A percentile compares a stretch with the other conserved stretches of the same genome.
These are phyloP conservation scores for Tragelaphus buxtoni DNA, from an alignment of 2,113 vertebrate species.

Conservation along the genomic window DNA sequence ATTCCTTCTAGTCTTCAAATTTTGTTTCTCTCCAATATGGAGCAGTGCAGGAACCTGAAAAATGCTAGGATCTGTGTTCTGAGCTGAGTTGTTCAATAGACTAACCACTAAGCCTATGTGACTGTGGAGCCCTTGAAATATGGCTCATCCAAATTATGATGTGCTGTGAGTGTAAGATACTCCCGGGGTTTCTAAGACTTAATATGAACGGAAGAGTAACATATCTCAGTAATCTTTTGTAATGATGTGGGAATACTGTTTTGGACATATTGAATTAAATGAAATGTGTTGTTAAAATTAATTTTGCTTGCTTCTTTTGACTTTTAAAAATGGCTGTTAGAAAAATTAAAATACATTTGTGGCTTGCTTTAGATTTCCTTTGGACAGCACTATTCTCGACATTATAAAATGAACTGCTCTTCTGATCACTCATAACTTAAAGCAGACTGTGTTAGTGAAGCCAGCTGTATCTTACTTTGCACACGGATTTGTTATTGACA, in stretches of 20 bases:
- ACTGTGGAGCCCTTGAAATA: not conserved
- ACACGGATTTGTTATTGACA: not conserved
- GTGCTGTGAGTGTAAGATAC: not conserved
- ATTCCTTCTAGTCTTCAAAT: not conserved
- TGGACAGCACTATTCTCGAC: not conserved
- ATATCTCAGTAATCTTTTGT: not conserved
- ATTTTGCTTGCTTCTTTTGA: not conserved
- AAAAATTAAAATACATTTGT: not conserved
- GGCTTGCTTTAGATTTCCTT: not conserved
- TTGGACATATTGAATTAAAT: not conserved
- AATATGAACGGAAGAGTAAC: not conserved
- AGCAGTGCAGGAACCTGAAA: not conserved
- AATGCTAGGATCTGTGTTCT: not conserved
- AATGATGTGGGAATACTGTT: not conserved
- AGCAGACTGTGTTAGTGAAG: not conserved
- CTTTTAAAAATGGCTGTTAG: not conserved
- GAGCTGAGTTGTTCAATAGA: not conserved
- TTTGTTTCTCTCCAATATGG: not conserved
- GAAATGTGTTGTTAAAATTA: not conserved
- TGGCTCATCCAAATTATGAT: not conserved
- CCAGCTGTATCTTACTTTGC: constrained; percentile 19
- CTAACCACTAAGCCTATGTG: not conserved
- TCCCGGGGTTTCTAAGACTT: not conserved
- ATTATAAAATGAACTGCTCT: not conserved
- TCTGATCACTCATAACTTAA: not conserved